A percentile compares a stretch with the other conserved stretches of the same genome.
Evolutionary conservation across 2,888 invertebrate genomes (phyloP).

Genomic region (Myathropa florea): DNA sequence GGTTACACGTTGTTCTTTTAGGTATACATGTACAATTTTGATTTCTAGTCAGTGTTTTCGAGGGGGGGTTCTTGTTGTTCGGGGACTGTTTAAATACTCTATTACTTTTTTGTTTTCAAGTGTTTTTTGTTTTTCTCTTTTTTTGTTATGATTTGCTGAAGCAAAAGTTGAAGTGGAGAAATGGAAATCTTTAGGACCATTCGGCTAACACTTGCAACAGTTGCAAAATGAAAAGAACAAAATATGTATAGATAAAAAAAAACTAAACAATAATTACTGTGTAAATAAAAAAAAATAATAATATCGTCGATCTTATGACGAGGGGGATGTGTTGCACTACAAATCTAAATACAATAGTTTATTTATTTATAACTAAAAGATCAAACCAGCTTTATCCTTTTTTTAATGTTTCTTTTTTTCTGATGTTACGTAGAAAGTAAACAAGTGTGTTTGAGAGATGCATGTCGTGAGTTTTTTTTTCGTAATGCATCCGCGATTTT

Average conservation of each 20-base stretch:
- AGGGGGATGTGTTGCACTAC: constrained; percentile 46
- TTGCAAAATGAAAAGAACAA: constrained; percentile 39
- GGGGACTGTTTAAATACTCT: not conserved
- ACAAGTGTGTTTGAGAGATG: constrained; percentile 61
- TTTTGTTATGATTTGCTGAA: not conserved
- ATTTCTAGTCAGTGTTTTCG: not conserved
- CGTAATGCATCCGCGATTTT: constrained; percentile 50
- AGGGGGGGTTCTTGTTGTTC: not conserved
- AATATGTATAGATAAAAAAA: constrained; percentile 42
- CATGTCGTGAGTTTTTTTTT: constrained; percentile 47
- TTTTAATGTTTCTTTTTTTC: constrained; percentile 22
- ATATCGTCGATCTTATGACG: constrained; percentile 55
- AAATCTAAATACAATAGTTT: constrained; percentile 52
- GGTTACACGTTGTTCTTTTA: constrained; percentile 40
- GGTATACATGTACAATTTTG: constrained; percentile 1
- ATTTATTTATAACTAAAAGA: constrained; percentile 32
- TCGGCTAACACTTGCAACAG: constrained; percentile 28
- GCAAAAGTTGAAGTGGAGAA: not conserved
- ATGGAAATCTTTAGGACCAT: constrained; percentile 8
- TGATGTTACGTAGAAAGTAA: constrained; percentile 45
- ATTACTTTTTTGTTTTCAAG: not conserved
- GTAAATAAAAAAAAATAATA: constrained; percentile 41
- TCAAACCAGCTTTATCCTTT: constrained; percentile 37
- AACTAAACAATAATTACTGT: constrained; percentile 58
- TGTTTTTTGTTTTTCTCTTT: constrained; percentile 5